Evolutionary conservation across 37 sponge, comb jelly and placozoan species (phyloP), one percentile per base, ranked within the genome.

Genomic region (Agelas oroides): DNA sequence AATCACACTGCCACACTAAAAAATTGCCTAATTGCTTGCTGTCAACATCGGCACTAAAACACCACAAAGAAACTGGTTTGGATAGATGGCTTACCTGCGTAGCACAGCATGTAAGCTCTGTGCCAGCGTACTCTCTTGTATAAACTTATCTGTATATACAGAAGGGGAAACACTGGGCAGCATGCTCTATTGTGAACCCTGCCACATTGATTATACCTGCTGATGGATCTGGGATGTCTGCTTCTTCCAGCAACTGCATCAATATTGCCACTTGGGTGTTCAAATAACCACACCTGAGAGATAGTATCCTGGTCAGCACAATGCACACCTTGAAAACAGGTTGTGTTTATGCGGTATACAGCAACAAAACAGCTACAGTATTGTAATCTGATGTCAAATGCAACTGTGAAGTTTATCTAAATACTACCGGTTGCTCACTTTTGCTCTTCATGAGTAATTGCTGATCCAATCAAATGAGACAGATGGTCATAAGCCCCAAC

Each of bases 391-490:
- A n/a, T n/a, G n/a, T n/a, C n/a, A n/a, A n/a, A n/a, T n/a, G n/a
- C n/a, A n/a, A n/a, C n/a, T n/a, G n/a, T n/a, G n/a, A n/a, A n/a
- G n/a, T n/a, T n/a, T n/a, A n/a, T n/a, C n/a, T n/a, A n/a, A n/a
- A n/a, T 46, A 46, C 8, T 46, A 46, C 46, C 6, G 6, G 8
- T 46, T 12, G 8, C 59, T 74, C 53, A 89, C 89, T 77, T 89
- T 33, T 81, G 16, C 41, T 90, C 91, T 80, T 90, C 91, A 85
- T 90, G 91, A 0, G 68, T 73, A 12, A 85, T 32, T 16, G 87
- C 91, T 34, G 91, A 83, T 14, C 87, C 91, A 28, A 90, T 24
- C 31, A 80, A 39, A 39, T 85, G 74, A 1, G 76, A 79, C 23
- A 90, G 61, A 30, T 79, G 75, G 58, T 85, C 81, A 67, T 85